A percentile compares a stretch with the other conserved stretches of the same genome.
phyloP scores from a whole-genome alignment of 1,140 invertebrate species.

The Cydia amplana region DNA sequence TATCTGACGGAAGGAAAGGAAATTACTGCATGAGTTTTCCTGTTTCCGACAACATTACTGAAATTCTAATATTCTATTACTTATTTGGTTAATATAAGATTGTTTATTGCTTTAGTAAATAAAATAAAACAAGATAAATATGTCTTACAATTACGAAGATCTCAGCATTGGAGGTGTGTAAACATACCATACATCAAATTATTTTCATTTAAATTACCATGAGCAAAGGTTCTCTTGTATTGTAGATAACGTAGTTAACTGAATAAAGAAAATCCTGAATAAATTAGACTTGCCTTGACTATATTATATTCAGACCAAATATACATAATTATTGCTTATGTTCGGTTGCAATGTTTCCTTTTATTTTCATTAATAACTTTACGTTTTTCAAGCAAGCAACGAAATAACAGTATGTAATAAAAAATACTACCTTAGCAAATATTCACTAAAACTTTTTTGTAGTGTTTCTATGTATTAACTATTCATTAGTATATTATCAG shows the following conservation, averaged over 20 bases:
- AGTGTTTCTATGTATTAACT: too few relatives aligned
- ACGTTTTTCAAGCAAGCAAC: background rate
- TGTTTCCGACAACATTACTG: background rate
- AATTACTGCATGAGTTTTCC: background rate
- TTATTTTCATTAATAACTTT: background rate
- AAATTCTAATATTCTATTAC: background rate
- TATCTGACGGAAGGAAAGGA: background rate
- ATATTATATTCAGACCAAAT: too few relatives aligned
- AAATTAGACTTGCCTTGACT: background rate
- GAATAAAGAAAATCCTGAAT: background rate
- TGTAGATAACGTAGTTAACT: too few relatives aligned
- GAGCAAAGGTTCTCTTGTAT: background rate
- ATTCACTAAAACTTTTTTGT: too few relatives aligned
- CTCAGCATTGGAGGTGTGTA: constrained; percentile 38
- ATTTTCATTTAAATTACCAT: background rate
- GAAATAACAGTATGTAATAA: background rate
- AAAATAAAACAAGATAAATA: background rate
- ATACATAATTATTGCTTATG: too few relatives aligned
- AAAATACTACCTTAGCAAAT: background rate
- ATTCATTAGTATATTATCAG: too few relatives aligned
- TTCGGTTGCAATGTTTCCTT: too few relatives aligned
- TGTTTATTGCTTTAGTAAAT: background rate
- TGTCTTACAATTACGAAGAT: constrained; percentile 44
- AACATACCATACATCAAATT: background rate
- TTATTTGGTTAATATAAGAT: background rate